Conservation (phyloP, 53 echinoderm and acorn worm species). For the Patiria pectinifera region DNA sequence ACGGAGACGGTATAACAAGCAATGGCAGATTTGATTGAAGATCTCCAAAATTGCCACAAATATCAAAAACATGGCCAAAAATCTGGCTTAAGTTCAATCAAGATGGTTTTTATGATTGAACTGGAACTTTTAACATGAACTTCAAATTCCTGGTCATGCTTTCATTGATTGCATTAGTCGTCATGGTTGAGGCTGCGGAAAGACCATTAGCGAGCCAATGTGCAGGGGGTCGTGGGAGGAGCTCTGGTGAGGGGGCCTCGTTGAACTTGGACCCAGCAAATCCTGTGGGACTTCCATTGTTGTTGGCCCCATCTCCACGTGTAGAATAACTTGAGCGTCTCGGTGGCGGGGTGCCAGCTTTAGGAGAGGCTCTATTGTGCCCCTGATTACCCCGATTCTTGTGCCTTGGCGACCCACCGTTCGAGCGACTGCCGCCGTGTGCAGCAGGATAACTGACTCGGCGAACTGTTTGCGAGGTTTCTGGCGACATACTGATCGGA, state of each 20-base stretch:
- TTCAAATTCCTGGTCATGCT: conserved; percentile 63
- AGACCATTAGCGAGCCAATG: conserved; percentile 68
- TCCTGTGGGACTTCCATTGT: not conserved
- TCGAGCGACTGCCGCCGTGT: conserved; percentile 17
- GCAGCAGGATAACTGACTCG: conserved; percentile 19
- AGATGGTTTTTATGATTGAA: conserved; percentile 27
- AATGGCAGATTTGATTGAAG: not conserved
- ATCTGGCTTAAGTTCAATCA: not conserved
- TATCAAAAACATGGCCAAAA: not conserved
- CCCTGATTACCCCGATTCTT: conserved; percentile 36
- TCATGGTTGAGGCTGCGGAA: not conserved
- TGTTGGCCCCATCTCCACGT: conserved; percentile 11
- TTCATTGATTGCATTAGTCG: conserved; percentile 55
- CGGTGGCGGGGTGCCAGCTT: conserved; percentile 3
- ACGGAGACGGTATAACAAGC: not conserved
- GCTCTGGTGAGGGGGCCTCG: conserved; percentile 85
- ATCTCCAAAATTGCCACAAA: not conserved
- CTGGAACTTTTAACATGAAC: conserved; percentile 63
- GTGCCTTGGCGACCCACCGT: conserved; percentile 51
- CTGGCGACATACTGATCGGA: conserved; percentile 39
- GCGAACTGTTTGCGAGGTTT: conserved; percentile 30
- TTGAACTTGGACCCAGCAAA: conserved; percentile 97
- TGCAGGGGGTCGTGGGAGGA: conserved; percentile 84
- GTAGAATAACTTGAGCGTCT: conserved; percentile 12
- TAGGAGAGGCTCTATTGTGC: conserved; percentile 15